Evolutionary conservation across 1,140 invertebrate species (phyloP).

Genomic region (Lamellibrachia luymesi): DNA sequence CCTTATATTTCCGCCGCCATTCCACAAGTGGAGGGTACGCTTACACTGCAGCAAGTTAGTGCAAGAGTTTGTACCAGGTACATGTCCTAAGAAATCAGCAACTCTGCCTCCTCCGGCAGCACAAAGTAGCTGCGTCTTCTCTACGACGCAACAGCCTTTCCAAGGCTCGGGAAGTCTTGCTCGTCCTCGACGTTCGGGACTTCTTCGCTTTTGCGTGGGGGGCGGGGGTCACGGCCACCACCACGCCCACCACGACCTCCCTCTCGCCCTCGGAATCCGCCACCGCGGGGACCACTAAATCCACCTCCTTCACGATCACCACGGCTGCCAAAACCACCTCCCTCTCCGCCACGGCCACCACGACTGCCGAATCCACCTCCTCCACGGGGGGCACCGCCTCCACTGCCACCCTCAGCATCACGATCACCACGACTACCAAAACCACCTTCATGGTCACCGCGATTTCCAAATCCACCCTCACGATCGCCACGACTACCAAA

Average conservation of each 20-base stretch:
- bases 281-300: conserved; percentile 12
- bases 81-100: not conserved
- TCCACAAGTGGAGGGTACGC: not conserved
- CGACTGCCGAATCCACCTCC: conserved; percentile 41
- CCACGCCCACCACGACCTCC: conserved; percentile 57
- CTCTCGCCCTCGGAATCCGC: conserved; percentile 15
- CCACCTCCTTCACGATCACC: conserved; percentile 34
- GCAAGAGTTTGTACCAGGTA: not conserved
- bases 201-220: conserved; percentile 59
- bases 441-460: conserved; percentile 20
- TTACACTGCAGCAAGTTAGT: not conserved
- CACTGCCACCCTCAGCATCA: conserved; percentile 13
- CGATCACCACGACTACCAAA: conserved; percentile 35
- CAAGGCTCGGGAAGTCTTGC: conserved; percentile 89
- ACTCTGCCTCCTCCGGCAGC: not conserved
- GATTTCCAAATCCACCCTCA: not conserved
- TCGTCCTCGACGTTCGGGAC: conserved; percentile 94
- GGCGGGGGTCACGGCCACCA: conserved; percentile 48
- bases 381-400: conserved; percentile 25
- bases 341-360: conserved; percentile 34
- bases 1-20: not conserved
- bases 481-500: not conserved
- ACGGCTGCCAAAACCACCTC: conserved; percentile 16
- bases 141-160: conserved; percentile 42
- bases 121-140: conserved; percentile 9